These are phyloP conservation scores for Aldabrachelys gigantea DNA, from an alignment of 2,113 vertebrate genomes.

Conservation along the genomic window DNA sequence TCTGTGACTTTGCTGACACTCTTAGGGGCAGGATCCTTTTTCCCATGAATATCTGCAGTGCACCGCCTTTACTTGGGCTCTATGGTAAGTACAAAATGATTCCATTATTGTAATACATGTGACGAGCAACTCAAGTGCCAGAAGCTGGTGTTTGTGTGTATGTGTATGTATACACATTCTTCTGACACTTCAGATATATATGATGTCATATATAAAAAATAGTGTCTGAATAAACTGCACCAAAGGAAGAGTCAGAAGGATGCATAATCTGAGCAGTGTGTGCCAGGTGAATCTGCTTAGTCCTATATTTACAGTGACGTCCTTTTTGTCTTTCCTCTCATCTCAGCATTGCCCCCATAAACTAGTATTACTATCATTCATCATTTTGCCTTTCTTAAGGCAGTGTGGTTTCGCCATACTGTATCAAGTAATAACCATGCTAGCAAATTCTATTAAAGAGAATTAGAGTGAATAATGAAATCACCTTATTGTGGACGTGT, in stretches of 20 bases:
- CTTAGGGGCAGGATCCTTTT: not conserved
- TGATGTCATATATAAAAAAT: not conserved
- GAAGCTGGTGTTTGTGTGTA: not conserved
- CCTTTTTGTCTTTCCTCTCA: conserved; percentile 31
- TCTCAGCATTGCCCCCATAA: conserved; percentile 21
- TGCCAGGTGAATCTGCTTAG: conserved; percentile 12
- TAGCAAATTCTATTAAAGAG: not conserved
- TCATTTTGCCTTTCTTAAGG: not conserved
- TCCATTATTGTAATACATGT: not conserved
- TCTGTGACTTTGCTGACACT: not conserved
- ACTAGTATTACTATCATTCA: not conserved
- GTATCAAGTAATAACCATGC: conserved; percentile 7
- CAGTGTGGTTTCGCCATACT: not conserved
- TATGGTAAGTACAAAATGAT: not conserved
- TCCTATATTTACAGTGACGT: conserved; percentile 45
- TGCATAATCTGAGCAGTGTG: conserved; percentile 27
- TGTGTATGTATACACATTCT: not conserved
- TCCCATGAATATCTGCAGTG: not conserved
- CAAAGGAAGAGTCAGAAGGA: conserved; percentile 34
- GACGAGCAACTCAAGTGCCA: not conserved
- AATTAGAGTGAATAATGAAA: not conserved
- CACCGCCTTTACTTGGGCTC: not conserved
- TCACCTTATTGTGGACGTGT: not conserved
- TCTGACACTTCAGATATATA: not conserved
- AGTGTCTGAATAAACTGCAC: conserved; percentile 27